Base-by-base conservation (phyloP, 2,888 invertebrate species). In the Drosophila paucipuncta region DNA sequence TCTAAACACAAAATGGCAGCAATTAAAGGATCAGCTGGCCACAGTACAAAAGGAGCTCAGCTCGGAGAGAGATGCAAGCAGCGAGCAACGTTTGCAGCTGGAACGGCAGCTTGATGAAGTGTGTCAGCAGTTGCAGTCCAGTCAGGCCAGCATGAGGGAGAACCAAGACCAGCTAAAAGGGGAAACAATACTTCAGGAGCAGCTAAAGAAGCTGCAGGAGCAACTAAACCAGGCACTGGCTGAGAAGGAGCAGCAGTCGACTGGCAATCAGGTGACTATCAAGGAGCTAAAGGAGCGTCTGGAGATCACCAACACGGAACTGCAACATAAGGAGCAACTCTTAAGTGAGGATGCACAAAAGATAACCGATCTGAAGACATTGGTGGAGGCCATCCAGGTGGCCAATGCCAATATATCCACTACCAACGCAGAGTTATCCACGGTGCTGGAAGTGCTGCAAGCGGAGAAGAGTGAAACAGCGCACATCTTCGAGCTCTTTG, bases 401-500 rank as follows among this genome's bases (percentile, higher is more conserved):
- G 90, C 91, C 30, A 92, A 92, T 74, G 89, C 90, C 4, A 83
- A 88, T 16, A 92, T 92, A 30, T 91, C 92, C 0, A 66, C 82
- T 0, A 92, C 92, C 1, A 92, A 92, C 73, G 86, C 89, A 0
- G 85, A 91, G 63, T 68, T 92, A 2, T 89, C 91, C 5, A 78
- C 80, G 0, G 89, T 88, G 13, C 73, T 92, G 54, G 83, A 91
- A 22, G 70, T 83, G 33, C 78, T 92, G 1, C 91, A 91, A 43
- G 86, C 89, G 4, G 91, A 92, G 64, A 92, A 92, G 52, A 88
- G 87, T 60, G 92, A 92, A 61, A 92, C 88, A 10, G 82, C 89
- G 13, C 84, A 92, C 61, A 92, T 91, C 11, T 92, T 92, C 43
- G 92, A 92, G 76, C 76, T 92, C 0, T 92, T 92, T 49, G 92